Evolutionary conservation across 2,113 vertebrate species (phyloP).

Genomic region (Ophthalmotilapia sp.): DNA sequence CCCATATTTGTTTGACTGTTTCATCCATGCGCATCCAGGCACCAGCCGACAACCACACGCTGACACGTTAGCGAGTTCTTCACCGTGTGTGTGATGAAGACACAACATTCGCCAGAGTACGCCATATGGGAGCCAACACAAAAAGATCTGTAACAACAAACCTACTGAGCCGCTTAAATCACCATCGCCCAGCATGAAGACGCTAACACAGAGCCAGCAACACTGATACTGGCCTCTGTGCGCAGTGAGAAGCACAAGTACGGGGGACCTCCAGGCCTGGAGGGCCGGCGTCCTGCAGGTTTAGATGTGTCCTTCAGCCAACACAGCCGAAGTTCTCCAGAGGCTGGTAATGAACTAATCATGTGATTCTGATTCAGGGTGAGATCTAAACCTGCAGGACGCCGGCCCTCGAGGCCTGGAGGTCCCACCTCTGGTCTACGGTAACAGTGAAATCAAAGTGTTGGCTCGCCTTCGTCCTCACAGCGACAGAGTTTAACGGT

Average conservation of each 20-base stretch:
- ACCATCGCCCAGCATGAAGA: neutral
- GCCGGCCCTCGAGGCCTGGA: neutral
- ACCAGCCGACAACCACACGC: neutral
- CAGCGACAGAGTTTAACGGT: neutral
- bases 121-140: neutral
- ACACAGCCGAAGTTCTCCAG: neutral
- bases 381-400: neutral
- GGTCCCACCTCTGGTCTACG: neutral
- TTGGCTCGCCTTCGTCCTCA: conserved; percentile 19
- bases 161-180: neutral
- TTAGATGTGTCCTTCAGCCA: neutral
- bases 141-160: neutral
- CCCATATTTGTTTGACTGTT: neutral
- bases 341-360: neutral
- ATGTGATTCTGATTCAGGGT: neutral
- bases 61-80: neutral
- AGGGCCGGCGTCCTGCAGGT: neutral
- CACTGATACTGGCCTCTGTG: neutral
- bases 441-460: neutral
- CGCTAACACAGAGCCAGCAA: neutral
- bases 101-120: neutral
- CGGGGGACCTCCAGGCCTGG: neutral
- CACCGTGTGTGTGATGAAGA: neutral
- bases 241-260: neutral
- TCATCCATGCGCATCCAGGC: neutral